Evolutionary conservation across 1,140 invertebrate species (phyloP).

Genomic region (Aleiodes sp.): DNA sequence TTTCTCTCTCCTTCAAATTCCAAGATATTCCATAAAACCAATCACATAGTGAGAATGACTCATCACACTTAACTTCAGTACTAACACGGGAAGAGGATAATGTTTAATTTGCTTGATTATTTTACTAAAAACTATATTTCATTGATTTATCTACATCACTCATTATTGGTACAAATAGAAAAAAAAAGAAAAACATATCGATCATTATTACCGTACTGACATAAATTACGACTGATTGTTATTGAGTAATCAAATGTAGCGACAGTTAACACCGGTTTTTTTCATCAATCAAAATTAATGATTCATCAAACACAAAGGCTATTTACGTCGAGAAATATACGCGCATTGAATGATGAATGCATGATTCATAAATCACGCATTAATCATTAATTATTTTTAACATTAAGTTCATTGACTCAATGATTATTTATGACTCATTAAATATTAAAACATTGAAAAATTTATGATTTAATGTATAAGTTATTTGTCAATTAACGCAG

Average conservation of each 20-base stretch:
- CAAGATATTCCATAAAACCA: no score
- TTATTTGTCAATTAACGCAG: background rate
- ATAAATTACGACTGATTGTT: background rate
- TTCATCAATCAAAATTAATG: background rate
- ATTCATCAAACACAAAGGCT: background rate
- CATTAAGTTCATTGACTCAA: background rate
- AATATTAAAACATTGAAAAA: background rate
- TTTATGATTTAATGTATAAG: background rate
- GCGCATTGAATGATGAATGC: background rate
- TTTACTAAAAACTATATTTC: constrained; percentile 15
- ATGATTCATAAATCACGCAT: background rate
- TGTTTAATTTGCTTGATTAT: no score
- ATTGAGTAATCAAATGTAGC: background rate
- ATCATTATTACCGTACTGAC: background rate
- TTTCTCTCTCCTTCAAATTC: no score
- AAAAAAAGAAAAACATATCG: background rate
- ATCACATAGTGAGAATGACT: no score
- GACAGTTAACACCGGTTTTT: background rate
- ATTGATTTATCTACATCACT: background rate
- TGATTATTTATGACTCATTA: background rate
- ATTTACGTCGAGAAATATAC: background rate
- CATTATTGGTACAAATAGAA: constrained; percentile 6
- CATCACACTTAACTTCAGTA: no score
- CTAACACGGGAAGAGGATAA: no score
- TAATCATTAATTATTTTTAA: background rate